These are phyloP conservation scores for Euplagia quadripunctaria DNA, from an alignment of 2,888 invertebrate species.

Conservation along the genomic window DNA sequence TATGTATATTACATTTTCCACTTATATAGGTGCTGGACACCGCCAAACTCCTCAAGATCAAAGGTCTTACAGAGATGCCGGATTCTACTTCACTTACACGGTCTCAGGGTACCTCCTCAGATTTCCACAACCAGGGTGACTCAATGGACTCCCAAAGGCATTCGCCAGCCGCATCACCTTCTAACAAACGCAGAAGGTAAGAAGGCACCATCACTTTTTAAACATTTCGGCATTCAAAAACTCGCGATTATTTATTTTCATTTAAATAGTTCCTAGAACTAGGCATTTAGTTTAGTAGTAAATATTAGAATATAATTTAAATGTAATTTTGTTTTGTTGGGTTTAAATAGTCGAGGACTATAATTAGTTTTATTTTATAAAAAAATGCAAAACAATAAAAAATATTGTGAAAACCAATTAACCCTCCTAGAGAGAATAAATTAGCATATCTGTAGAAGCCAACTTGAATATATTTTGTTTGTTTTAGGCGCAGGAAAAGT, in stretches of 20 bases:
- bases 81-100: slow-evolving; percentile 92
- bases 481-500: slow-evolving; percentile 76
- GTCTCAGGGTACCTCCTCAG: slow-evolving; percentile 88
- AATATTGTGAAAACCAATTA: no score
- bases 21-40: slow-evolving; percentile 89
- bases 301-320: no score
- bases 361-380: no score
- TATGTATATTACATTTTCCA: background rate
- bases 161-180: slow-evolving; percentile 88
- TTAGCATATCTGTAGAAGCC: background rate
- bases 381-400: no score
- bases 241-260: background rate
- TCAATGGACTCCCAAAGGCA: slow-evolving; percentile 87
- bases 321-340: no score
- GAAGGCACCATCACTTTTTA: background rate
- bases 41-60: slow-evolving; percentile 95
- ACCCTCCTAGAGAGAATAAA: no score
- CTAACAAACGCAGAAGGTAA: slow-evolving; percentile 79
- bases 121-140: slow-evolving; percentile 87
- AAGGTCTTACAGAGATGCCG: slow-evolving; percentile 95
- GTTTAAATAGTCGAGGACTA: no score
- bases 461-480: background rate
- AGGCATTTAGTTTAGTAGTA: no score
- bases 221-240: background rate
- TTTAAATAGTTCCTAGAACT: no score